These are phyloP conservation scores for Orgyia antiqua DNA, from an alignment of 2,888 invertebrate genomes.

Conservation along the genomic window DNA sequence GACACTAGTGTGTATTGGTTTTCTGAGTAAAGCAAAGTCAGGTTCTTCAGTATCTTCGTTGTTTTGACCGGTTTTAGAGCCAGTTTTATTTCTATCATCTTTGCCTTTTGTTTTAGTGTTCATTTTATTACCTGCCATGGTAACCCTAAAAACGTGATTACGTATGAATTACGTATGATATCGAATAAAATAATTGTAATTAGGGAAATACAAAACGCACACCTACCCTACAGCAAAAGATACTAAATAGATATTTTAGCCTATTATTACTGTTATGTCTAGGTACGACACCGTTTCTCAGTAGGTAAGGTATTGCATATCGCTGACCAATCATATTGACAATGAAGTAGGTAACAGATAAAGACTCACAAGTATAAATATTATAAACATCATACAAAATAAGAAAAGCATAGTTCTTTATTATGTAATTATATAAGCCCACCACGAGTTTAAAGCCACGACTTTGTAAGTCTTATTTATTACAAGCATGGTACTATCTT, in stretches of 20 bases:
- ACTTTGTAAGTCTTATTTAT: conserved; percentile 12
- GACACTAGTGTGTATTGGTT: conserved; percentile 83
- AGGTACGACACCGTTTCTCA: conserved; percentile 14
- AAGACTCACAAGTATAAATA: conserved; percentile 11
- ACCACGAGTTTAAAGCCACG: no score
- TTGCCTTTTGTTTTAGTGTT: conserved; percentile 58
- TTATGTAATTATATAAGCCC: conserved; percentile 15
- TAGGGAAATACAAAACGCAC: no score
- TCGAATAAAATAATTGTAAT: no score
- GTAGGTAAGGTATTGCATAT: conserved; percentile 38
- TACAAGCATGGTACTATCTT: conserved; percentile 51
- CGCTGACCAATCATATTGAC: conserved; percentile 41
- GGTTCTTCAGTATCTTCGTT: conserved; percentile 61
- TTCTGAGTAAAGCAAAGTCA: conserved; percentile 78
- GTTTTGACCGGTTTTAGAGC: conserved; percentile 40
- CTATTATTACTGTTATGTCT: no score
- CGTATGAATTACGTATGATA: neutral
- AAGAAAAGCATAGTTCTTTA: conserved; percentile 15
- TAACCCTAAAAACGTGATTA: conserved; percentile 23
- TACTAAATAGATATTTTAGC: no score
- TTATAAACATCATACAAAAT: conserved; percentile 8
- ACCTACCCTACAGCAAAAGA: no score
- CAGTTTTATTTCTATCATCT: conserved; percentile 57
- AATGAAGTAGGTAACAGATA: conserved; percentile 31
- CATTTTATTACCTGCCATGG: conserved; percentile 67